These are phyloP conservation scores for Tachysurus fulvidraco DNA, from an alignment of 2,113 vertebrate species.

Conservation along the genomic window DNA sequence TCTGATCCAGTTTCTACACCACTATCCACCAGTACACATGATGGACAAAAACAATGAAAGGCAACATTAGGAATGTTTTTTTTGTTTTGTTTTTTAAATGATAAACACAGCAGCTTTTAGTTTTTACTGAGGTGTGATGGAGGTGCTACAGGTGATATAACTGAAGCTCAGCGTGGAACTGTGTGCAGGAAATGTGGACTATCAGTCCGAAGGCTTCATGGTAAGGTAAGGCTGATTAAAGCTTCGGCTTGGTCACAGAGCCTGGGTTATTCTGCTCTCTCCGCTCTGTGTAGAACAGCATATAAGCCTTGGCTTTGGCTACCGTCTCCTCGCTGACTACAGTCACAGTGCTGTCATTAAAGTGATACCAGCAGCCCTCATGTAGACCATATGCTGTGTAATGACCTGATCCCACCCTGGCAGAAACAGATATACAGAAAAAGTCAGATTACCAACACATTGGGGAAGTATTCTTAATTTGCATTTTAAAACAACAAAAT, in stretches of 20 bases:
- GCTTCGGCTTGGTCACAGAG: constrained; percentile 66
- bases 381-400: constrained; percentile 93
- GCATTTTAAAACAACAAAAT: neutral
- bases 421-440: constrained; percentile 24
- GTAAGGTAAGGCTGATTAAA: constrained; percentile 69
- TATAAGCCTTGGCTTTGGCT: constrained; percentile 94
- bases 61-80: constrained; percentile 58
- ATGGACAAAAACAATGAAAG: constrained; percentile 59
- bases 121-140: constrained; percentile 70
- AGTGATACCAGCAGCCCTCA: constrained; percentile 92
- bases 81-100: constrained; percentile 56
- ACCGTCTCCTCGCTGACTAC: constrained; percentile 89
- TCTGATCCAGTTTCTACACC: constrained; percentile 37
- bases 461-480: constrained; percentile 9
- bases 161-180: constrained; percentile 69
- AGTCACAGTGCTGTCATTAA: constrained; percentile 97
- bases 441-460: constrained; percentile 13
- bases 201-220: constrained; percentile 64
- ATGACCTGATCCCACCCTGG: constrained; percentile 93
- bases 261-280: constrained; percentile 63
- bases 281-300: constrained; percentile 93
- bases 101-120: constrained; percentile 80
- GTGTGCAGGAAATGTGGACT: constrained; percentile 71
- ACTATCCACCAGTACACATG: constrained; percentile 46
- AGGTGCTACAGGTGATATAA: constrained; percentile 17